phyloP scores from a whole-genome alignment of 1,140 invertebrate genomes.

The Charaxes varanes region DNA sequence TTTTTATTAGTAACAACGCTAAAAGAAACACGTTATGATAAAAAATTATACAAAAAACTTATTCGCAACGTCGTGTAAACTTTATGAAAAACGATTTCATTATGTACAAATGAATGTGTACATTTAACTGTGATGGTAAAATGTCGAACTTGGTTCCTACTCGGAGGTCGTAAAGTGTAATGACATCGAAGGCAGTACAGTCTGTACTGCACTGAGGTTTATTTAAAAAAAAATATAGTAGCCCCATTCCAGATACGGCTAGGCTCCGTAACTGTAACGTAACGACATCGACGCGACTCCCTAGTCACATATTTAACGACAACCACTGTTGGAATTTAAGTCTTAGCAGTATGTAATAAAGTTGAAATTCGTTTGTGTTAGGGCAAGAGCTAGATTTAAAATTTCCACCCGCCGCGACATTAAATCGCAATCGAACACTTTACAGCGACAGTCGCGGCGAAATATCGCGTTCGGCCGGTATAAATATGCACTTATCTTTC shows the following conservation, averaged over 20 bases:
- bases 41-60: no score
- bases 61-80: neutral
- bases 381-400: constrained; percentile 35
- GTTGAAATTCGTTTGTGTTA: constrained; percentile 21
- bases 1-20: no score
- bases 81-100: neutral
- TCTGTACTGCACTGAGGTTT: constrained; percentile 20
- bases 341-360: constrained; percentile 9
- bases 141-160: constrained; percentile 10
- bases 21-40: no score
- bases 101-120: neutral
- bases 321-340: constrained; percentile 10
- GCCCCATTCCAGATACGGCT: constrained; percentile 36
- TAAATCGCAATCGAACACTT: constrained; percentile 74
- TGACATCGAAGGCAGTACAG: constrained; percentile 25
- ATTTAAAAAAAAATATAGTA: constrained; percentile 34
- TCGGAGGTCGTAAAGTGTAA: constrained; percentile 21
- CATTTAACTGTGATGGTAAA: constrained; percentile 2
- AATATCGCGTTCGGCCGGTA: constrained; percentile 62
- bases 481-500: constrained; percentile 72
- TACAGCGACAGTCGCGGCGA: constrained; percentile 58
- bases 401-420: constrained; percentile 52
- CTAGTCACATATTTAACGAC: constrained; percentile 23
- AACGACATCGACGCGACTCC: constrained; percentile 33
- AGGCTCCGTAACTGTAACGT: constrained; percentile 32